A percentile compares a stretch with the other conserved stretches of the same genome.
Conservation (phyloP, 2,113 vertebrate species). For the Regulus satrapa region DNA sequence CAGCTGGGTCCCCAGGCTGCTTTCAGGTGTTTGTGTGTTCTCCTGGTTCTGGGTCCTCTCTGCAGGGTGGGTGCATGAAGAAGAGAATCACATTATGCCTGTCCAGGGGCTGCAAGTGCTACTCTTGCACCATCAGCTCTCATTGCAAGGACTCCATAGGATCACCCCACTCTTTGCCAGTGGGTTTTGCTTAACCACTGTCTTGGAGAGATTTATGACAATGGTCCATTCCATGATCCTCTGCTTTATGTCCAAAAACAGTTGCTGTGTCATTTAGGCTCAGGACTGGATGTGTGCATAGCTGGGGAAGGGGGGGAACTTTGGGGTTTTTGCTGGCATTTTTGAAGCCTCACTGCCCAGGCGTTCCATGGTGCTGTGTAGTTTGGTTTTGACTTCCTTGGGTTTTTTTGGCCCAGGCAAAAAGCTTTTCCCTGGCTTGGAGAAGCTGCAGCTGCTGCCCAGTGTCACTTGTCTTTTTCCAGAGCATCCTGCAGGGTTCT, state of each 20-base stretch:
- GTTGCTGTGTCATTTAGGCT: not conserved
- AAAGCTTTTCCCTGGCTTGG: not conserved
- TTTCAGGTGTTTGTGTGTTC: not conserved
- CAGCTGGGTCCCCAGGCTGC: not conserved
- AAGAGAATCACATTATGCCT: not conserved
- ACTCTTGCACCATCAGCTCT: not conserved
- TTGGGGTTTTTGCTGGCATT: not conserved
- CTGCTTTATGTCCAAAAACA: not conserved
- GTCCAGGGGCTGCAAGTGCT: not conserved
- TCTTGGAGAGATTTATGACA: not conserved
- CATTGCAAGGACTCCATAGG: not conserved
- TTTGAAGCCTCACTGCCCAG: not conserved
- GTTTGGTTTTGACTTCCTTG: not conserved
- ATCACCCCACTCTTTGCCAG: not conserved
- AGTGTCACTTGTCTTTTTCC: not conserved
- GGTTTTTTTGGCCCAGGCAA: not conserved
- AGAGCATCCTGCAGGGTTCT: not conserved
- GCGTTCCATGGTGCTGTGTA: rapidly evolving
- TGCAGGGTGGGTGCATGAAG: not conserved
- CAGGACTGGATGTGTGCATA: not conserved
- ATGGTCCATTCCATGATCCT: too few relatives aligned
- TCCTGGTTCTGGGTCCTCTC: not conserved
- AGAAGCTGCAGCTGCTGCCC: not conserved
- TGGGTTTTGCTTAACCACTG: not conserved
- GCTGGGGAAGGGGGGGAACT: rapidly evolving